Percentiles rank a stretch among this genome's conserved stretches.
Evolutionary conservation across 2,797 vertebrate species (phyloP).

Genomic region (Valencia hispanica): DNA sequence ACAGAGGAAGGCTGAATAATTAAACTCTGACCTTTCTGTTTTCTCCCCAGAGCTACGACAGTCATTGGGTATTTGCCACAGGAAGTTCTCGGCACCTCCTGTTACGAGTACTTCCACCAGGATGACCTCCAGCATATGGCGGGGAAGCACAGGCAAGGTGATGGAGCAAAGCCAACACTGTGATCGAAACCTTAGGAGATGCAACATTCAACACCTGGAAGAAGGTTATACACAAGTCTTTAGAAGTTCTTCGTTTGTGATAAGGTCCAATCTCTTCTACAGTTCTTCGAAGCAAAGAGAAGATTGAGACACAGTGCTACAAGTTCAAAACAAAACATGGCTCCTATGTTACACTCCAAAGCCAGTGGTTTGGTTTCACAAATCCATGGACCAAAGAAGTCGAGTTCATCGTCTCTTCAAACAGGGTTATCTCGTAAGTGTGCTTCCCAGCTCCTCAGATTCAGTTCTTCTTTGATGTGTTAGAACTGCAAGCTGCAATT

Average conservation of each 20-base stretch:
- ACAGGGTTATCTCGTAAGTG: conserved; percentile 94
- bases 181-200: neutral
- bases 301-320: conserved; percentile 93
- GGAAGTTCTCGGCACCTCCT: conserved; percentile 95
- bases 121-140: conserved; percentile 94
- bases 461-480: neutral
- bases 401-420: conserved; percentile 95
- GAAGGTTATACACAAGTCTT: neutral
- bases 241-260: neutral
- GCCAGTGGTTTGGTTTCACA: conserved; percentile 98
- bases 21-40: neutral
- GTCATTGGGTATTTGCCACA: conserved; percentile 95
- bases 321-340: conserved; percentile 97
- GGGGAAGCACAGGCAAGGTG: conserved; percentile 96
- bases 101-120: conserved; percentile 98
- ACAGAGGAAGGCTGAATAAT: neutral
- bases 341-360: conserved; percentile 91
- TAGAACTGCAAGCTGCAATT: neutral
- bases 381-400: conserved; percentile 99
- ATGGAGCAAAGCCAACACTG: conserved; percentile 4
- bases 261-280: conserved; percentile 28
- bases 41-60: conserved; percentile 86
- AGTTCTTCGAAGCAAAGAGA: conserved; percentile 97
- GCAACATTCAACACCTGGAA: neutral
- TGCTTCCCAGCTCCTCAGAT: neutral